Base-by-base conservation (phyloP, 2,888 invertebrate genomes). In the Nomada flava region DNA sequence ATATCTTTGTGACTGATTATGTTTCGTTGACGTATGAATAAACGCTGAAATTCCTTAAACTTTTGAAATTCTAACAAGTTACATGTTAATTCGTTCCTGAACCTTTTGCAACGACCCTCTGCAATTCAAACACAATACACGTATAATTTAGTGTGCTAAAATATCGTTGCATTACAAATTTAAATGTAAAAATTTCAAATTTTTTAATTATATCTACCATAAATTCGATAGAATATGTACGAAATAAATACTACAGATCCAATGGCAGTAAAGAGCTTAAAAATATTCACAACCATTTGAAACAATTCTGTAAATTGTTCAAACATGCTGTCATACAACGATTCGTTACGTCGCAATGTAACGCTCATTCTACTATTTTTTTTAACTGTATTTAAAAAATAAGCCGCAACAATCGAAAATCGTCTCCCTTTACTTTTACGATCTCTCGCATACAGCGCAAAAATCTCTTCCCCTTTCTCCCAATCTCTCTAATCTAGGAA, bases 1-100 rank as follows among this genome's bases (percentile, higher is more conserved):
- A 83, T 62, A 42, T 67, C 23, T 68, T 83, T 83, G 42, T 83
- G 83, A 20, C 62, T 74, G 52, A 77, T 71, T 42, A 83, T 71
- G 36, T 82, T 82, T 52, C 5, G 42, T 20, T 67, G 9, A 50
- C 77, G 67, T 29, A 67, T 10, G 3, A 70, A 2, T 13, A 70
- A 55, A 11, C 60, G 77, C 47, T 59, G 60, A 60, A 63, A 63
- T 13, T 63, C 63, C 29, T 36, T n/a, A 23, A 81, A 55, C 3
- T 53, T 70, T n/a, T 73, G 59, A 11, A 60, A 42, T 42, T 20
- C 11, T 55, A 50, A 55, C 23, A 36, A 50, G 18, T 47, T 18
- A 26, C 11, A 20, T 50, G 15, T 44, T 47, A 23, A n/a, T 7
- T 63, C 3, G 11, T 20, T 72, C 2, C 0, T 36, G 11, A 72